Evolutionary conservation across 2,797 vertebrate genomes (phyloP), one percentile per base, ranked within the genome.

Genomic region (Sebastes reedi): DNA sequence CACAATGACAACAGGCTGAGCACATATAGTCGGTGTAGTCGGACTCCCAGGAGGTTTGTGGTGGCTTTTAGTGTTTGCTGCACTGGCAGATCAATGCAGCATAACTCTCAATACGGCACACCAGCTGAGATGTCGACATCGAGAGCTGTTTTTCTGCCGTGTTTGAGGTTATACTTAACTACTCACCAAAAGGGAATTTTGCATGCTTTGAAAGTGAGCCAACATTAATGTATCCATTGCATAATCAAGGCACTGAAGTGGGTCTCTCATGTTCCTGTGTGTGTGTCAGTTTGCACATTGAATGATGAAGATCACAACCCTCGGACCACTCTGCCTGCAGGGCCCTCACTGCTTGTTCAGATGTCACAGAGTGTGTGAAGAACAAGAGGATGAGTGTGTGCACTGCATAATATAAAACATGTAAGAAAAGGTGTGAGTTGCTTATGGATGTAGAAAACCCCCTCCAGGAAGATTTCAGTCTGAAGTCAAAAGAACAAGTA

Each of bases 61-160:
- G 84, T 58, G 82, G 86, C 88, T 89, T 89, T 91, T 73, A 91
- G 82, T 87, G 72, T 89, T 73, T 75, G 72, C 73, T 81, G 86
- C 87, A 79, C 78, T 27, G 24, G 70, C 81, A 72, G 86, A 91
- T 88, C 75, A 84, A 89, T 92, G 86, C 76, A 64, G 62, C 25
- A 10, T 25, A 65, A 87, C 83, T 84, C 81, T 42, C 66, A 14
- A 50, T 64, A 67, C 24, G 39, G 58, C 65, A 67, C 64, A 36
- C 50, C 12, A 13, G 18, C 59, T 58, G 81, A 85, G 72, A 70
- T 67, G 78, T 36, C 74, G 69, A 59, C 75, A 56, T 80, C 77
- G 60, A 50, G 25, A 73, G 42, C 32, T 71, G 61, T 69, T 81
- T 72, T 74, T 71, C 68, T 29, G 39, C 56, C 67, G 62, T 72